Base-by-base conservation (phyloP, 2,113 vertebrate species). In the Suricata suricatta region DNA sequence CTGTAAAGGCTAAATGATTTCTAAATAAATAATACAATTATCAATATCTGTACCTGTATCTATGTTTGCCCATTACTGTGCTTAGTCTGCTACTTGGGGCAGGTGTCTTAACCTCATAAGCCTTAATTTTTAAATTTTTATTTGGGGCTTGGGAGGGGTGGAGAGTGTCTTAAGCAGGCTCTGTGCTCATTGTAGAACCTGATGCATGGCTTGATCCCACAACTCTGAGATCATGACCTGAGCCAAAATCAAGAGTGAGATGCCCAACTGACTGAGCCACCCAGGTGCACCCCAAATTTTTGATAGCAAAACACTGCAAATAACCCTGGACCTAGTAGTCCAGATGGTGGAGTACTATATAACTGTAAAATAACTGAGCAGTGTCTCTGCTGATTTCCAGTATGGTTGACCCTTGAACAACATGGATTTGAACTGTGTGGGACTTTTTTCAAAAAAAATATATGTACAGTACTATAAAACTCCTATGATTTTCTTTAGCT, bases 101-200 rank as follows among this genome's bases (percentile, higher is more conserved):
- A 54, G 10, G 12, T 86, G 57, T 90, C 16, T 54, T 89, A 90
- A 85, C 60, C 27, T 89, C 2, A 2, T 71, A 74, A 94, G 19
- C 25, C 72, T 93, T 97, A 35, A 91, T 79, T 96, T 98, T 60
- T 60, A 2, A 25, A 25, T 60, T 60, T 60, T 60, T 60, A 23
- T 60, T 8, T 8, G 19, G 57, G 19, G 57, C 0, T 7, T 50
- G 57, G 57, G 57, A 57, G 57, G 57, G 41, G 41, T 41, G 41
- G 41, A 60, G 57, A 60, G 57, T 23, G 57, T 57, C 57, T 57
- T 57, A 21, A 57, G 57, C 57, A 60, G 57, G 21, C 21, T 60
- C 57, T 23, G 7, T 60, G 57, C 57, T 9, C 57, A 60, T 60
- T 60, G 21, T 60, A 21, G 57, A 60, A 60, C 57, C 57, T 23